These are phyloP conservation scores for Lepidotrigona ventralis DNA, from an alignment of 1,140 invertebrate genomes.

Conservation along the genomic window DNA sequence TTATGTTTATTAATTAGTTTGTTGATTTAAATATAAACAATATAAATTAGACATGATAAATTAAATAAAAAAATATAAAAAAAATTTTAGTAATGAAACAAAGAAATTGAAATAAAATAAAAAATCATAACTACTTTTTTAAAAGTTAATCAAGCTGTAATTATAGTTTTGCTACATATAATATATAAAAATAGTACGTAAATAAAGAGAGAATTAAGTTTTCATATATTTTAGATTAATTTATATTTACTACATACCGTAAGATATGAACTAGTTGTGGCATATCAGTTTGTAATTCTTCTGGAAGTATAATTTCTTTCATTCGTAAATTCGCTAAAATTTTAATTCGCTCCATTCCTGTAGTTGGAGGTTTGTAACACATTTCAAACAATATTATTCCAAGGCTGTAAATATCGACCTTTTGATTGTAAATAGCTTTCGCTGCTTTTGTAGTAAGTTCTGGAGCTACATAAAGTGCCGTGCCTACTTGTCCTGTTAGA, in stretches of 20 bases:
- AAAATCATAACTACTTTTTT: too few relatives aligned
- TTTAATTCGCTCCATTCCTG: slow-evolving; percentile 93
- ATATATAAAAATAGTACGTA: too few relatives aligned
- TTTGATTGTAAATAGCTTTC: slow-evolving; percentile 92
- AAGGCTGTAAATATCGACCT: slow-evolving; percentile 96
- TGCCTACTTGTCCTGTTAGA: slow-evolving; percentile 92
- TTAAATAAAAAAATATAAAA: too few relatives aligned
- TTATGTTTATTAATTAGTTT: neutral
- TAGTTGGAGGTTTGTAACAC: slow-evolving; percentile 89
- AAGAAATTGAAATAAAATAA: too few relatives aligned
- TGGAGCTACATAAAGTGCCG: slow-evolving; percentile 95
- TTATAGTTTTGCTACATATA: too few relatives aligned
- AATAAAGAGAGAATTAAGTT: neutral
- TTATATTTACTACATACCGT: slow-evolving; percentile 66
- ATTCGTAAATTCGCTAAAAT: slow-evolving; percentile 86
- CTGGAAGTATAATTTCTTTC: slow-evolving; percentile 85
- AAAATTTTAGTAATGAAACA: too few relatives aligned
- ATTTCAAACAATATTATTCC: slow-evolving; percentile 98
- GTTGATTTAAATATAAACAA: too few relatives aligned
- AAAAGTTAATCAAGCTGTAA: too few relatives aligned
- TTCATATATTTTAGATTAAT: neutral
- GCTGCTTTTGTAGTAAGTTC: slow-evolving; percentile 86
- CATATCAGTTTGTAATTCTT: slow-evolving; percentile 81
- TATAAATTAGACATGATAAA: too few relatives aligned
- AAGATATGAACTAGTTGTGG: slow-evolving; percentile 77